Conservation (phyloP, 2,113 vertebrate species). For the Macrotis lagotis region DNA sequence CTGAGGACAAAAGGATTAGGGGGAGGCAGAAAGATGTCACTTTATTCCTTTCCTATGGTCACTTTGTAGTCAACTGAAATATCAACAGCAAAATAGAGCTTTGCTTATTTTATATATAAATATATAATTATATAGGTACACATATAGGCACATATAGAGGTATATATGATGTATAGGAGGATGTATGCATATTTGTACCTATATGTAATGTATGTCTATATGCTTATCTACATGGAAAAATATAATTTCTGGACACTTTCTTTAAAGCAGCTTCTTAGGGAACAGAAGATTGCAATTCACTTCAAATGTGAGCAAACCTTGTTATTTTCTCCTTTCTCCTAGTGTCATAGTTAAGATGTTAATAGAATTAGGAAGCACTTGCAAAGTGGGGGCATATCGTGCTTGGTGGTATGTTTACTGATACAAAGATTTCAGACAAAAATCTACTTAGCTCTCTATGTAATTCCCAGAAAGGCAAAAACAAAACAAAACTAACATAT, state of each 20-base stretch:
- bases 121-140: too few species aligned
- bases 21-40: background rate
- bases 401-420: slow-evolving; percentile 48
- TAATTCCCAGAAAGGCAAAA: slow-evolving; percentile 35
- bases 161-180: too few species aligned
- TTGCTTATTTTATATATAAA: too few species aligned
- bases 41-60: slow-evolving; percentile 1
- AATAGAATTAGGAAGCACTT: slow-evolving; percentile 58
- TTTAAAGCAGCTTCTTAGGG: slow-evolving; percentile 9
- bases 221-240: too few species aligned
- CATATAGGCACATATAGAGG: too few species aligned
- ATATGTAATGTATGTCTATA: too few species aligned
- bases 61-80: slow-evolving; percentile 29
- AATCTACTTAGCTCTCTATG: slow-evolving; percentile 26
- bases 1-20: background rate
- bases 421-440: slow-evolving; percentile 51
- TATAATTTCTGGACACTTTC: background rate
- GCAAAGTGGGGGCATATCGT: background rate
- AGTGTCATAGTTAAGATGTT: slow-evolving; percentile 25
- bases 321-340: slow-evolving; percentile 28
- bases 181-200: too few species aligned
- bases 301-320: slow-evolving; percentile 27
- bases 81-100: slow-evolving; percentile 3
- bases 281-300: slow-evolving; percentile 22
- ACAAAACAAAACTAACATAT: slow-evolving; percentile 5